A percentile compares a stretch with the other conserved stretches of the same genome.
phyloP scores from a whole-genome alignment of 2,888 invertebrate species.

The Tineola bisselliella region DNA sequence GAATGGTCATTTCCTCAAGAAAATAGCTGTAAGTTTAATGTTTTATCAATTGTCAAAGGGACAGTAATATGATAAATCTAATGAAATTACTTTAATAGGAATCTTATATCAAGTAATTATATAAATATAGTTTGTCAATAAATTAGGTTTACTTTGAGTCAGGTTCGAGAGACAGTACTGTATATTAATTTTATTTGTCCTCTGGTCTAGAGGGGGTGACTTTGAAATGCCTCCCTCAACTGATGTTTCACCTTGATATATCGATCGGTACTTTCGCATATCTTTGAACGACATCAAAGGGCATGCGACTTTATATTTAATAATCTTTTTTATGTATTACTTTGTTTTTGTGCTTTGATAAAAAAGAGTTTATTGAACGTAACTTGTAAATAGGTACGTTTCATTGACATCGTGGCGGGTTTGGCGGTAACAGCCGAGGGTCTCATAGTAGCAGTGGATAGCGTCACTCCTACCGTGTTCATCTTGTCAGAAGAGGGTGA shows the following conservation, averaged over 20 bases:
- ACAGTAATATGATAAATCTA: too few species aligned
- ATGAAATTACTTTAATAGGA: too few species aligned
- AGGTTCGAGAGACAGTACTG: neutral
- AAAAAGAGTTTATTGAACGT: neutral
- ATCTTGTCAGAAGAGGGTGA: constrained; percentile 93
- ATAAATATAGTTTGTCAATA: too few species aligned
- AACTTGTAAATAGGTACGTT: constrained; percentile 58
- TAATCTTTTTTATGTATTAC: too few species aligned
- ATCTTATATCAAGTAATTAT: too few species aligned
- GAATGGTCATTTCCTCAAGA: constrained; percentile 94
- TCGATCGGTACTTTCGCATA: neutral
- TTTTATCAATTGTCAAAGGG: too few species aligned
- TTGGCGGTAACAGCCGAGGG: constrained; percentile 92
- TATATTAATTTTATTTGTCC: neutral
- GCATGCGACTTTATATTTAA: neutral
- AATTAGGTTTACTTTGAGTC: neutral
- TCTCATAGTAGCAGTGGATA: constrained; percentile 96
- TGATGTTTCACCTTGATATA: neutral
- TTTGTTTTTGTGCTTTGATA: constrained; percentile 13
- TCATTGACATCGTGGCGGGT: constrained; percentile 93
- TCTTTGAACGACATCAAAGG: neutral
- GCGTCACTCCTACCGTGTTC: constrained; percentile 96
- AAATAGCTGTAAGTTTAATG: constrained; percentile 75
- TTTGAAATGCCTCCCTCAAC: neutral
- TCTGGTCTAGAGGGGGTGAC: neutral